These are phyloP conservation scores for Synergus gifuensis DNA, from an alignment of 2,888 invertebrate genomes.

Conservation along the genomic window DNA sequence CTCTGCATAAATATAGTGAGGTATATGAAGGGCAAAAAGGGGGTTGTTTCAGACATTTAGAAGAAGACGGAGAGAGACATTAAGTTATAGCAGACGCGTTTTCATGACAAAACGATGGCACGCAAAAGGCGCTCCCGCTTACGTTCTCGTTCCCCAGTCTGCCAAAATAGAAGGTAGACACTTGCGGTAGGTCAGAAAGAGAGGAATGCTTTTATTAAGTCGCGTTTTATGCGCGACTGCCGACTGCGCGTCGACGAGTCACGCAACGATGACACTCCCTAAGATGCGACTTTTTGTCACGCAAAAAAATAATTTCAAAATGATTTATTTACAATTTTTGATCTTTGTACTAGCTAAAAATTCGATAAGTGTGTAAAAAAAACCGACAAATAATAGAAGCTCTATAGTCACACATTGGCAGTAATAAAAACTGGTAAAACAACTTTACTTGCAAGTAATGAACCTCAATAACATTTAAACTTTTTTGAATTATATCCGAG, in stretches of 20 bases:
- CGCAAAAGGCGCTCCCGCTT: conserved; percentile 20
- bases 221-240: conserved; percentile 12
- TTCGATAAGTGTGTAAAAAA: neutral
- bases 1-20: neutral
- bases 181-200: conserved; percentile 35
- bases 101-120: conserved; percentile 7
- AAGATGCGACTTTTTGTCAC: neutral
- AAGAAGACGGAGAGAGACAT: neutral
- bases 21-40: neutral
- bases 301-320: neutral
- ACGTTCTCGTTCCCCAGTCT: conserved; percentile 1
- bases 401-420: neutral
- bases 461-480: too few species aligned
- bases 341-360: too few species aligned
- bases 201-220: conserved; percentile 25
- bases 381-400: neutral
- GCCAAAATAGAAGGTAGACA: conserved; percentile 33
- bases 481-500: neutral
- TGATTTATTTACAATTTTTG: too few species aligned
- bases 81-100: neutral
- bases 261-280: conserved; percentile 16
- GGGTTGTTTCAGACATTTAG: conserved; percentile 4
- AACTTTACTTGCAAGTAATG: too few species aligned
- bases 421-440: too few species aligned
- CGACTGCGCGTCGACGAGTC: neutral